Evolutionary conservation across 2,797 vertebrate genomes (phyloP), one percentile per base, ranked within the genome.

Genomic region (Peromyscus melanophrys): DNA sequence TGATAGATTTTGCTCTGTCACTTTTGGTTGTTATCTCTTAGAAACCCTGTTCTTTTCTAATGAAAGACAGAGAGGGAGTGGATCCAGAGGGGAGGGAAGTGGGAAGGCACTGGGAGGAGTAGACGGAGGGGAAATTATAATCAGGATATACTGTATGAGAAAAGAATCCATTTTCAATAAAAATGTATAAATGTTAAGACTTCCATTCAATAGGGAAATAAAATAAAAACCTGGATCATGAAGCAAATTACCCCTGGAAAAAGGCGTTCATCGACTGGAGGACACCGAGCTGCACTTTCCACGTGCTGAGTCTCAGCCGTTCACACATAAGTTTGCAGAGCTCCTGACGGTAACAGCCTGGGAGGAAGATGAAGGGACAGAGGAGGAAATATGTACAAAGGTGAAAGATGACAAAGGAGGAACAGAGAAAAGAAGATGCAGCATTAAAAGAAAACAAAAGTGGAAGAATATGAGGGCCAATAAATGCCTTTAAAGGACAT

Each of bases 221-320:
- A 97, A 94, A 89, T 82, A 81, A 93, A 89, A 81, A 61, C 89
- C 52, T 77, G 34, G 96, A 95, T 43, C 57, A 86, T 29, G n/a
- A 96, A 71, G 23, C 40, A 65, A 97, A 97, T 99, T 99, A 99
- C 99, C 99, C 99, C 98, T 99, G 98, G 98, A 99, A 99, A 98
- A 99, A 99, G 13, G 99, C 98, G 94, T 99, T 99, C 99, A 99
- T 99, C 89, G 99, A 99, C 97, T 99, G 99, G 0, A 99, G 98
- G n/a, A 99, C 99, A 49, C 98, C 99, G 0, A 99, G 98, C 98
- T 99, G 99, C 46, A 99, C 99, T 90, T 99, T 99, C 99, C 99
- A 99, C 0, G 99, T 99, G 98, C 99, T 99, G 87, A 99, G 99
- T 95, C 99, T 99, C 93, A 99, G 98, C 84, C 99, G 99, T 49